Conservation (phyloP, 2,888 invertebrate genomes). For the Prionchulus punctatus region DNA sequence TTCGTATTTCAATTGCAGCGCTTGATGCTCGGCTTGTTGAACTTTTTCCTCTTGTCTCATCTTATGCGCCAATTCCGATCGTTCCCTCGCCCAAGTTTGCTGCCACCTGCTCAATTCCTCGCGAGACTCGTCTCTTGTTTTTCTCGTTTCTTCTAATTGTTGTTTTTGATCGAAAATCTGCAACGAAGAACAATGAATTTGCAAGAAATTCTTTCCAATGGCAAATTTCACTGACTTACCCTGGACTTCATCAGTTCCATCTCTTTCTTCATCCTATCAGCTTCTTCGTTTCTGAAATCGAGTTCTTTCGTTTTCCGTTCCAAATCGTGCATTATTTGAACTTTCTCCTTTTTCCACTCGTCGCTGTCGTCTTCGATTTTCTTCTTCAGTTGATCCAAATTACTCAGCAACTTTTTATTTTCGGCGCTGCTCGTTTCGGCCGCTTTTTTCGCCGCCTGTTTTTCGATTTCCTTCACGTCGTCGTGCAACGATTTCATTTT, state of each 20-base stretch:
- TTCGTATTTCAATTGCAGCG: constrained; percentile 29
- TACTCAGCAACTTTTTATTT: constrained; percentile 14
- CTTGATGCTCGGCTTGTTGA: constrained; percentile 24
- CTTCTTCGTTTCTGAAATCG: background rate
- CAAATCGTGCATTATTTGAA: background rate
- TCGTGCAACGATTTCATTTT: constrained; percentile 1
- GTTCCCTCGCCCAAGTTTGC: constrained; percentile 16
- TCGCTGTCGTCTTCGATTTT: background rate
- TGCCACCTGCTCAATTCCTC: constrained; percentile 17
- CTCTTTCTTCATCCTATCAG: background rate
- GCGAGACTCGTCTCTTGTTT: constrained; percentile 22
- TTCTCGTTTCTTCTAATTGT: constrained; percentile 20
- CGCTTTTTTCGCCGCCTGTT: constrained; percentile 6
- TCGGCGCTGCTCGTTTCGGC: constrained; percentile 14
- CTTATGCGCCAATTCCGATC: constrained; percentile 21
- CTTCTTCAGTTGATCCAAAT: constrained; percentile 13
- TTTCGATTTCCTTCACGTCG: constrained; percentile 6
- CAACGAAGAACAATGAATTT: background rate
- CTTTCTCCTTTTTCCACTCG: background rate
- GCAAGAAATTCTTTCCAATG: no score
- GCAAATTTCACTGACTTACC: background rate
- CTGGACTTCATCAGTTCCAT: background rate
- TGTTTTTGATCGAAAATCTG: constrained; percentile 19
- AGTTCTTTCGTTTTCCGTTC: background rate
- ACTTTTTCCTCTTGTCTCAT: constrained; percentile 27